These are phyloP conservation scores for Drosophila bipectinata DNA, from an alignment of 1,140 invertebrate genomes.

Conservation along the genomic window DNA sequence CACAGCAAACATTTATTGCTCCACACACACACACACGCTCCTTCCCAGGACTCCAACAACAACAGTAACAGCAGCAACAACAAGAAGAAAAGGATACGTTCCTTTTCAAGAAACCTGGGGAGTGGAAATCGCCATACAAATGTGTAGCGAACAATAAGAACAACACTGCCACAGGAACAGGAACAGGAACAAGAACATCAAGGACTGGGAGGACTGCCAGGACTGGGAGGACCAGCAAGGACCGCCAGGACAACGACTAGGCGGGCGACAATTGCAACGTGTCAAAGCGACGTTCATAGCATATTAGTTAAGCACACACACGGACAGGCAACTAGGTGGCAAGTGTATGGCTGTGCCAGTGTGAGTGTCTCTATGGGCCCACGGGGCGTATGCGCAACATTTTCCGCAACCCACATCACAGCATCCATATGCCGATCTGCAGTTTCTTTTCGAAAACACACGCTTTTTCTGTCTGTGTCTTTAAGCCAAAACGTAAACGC, in stretches of 20 bases:
- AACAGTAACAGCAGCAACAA: neutral
- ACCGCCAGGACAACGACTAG: slow-evolving; percentile 5
- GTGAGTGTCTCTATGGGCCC: slow-evolving; percentile 1
- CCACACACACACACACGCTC: neutral
- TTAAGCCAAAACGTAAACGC: no score
- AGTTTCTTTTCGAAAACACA: neutral
- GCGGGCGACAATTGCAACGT: slow-evolving; percentile 68
- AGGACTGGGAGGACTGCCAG: neutral
- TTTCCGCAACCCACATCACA: slow-evolving; percentile 28
- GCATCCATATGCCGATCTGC: slow-evolving; percentile 63
- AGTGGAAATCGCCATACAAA: slow-evolving; percentile 48
- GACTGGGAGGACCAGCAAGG: slow-evolving; percentile 1
- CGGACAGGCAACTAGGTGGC: neutral
- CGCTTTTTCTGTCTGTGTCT: no score
- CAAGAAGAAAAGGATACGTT: neutral
- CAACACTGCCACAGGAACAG: slow-evolving; percentile 17
- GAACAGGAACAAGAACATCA: slow-evolving; percentile 11
- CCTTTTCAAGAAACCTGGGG: neutral
- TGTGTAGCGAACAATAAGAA: slow-evolving; percentile 41
- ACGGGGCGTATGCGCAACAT: slow-evolving; percentile 60
- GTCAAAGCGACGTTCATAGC: slow-evolving; percentile 54
- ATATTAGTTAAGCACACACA: slow-evolving; percentile 66
- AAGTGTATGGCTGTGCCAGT: slow-evolving; percentile 4
- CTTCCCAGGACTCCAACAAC: neutral
- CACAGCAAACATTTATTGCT: slow-evolving; percentile 56